Evolutionary conservation across 2,113 vertebrate species (phyloP), one percentile per base, ranked within the genome.

Genomic region (Penelope pileata): DNA sequence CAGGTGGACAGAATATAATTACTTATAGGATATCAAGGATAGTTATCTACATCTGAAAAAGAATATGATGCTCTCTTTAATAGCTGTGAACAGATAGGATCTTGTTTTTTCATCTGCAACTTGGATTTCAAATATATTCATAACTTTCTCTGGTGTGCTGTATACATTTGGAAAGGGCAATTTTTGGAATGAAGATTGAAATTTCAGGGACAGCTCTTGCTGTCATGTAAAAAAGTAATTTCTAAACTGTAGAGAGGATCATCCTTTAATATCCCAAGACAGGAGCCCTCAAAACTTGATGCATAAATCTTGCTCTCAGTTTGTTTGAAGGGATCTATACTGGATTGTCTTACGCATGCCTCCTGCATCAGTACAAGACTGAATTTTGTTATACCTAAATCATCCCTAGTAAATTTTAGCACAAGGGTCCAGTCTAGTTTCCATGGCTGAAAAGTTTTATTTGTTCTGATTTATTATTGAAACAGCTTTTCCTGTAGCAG

Each of bases 1-100:
- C 88, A 91, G 70, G 81, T 83, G 82, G 72, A 91, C 79, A 68
- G 75, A 95, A 90, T 72, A n/a, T 83, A 91, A 95, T 93, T 94
- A 91, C 50, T 83, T 81, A 43, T 59, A 86, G 56, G 53, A 78
- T 43, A 84, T 23, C 0, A 0, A 80, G 51, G 58, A 43, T 88
- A 88, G 56, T 56, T 40, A 32, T 81, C 76, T 60, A 34, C 9
- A 9, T 81, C 66, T 51, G 36, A 68, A 91, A 91, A 95, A 58
- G 32, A 38, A 4, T 72, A 47, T 64, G 58, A 67, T 70, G 17
- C 4, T 59, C 22, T 66, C 47, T 86, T 67, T 75, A 83, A 60
- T 60, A 63, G 22, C 42, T 58, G 16, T 59, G 48, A 85, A 58
- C 18, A 68, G 75, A 69, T 36, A 93, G 30, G 27, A 69, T 92